Evolutionary conservation across 2,113 vertebrate species (phyloP).

Genomic region (Strix aluco): DNA sequence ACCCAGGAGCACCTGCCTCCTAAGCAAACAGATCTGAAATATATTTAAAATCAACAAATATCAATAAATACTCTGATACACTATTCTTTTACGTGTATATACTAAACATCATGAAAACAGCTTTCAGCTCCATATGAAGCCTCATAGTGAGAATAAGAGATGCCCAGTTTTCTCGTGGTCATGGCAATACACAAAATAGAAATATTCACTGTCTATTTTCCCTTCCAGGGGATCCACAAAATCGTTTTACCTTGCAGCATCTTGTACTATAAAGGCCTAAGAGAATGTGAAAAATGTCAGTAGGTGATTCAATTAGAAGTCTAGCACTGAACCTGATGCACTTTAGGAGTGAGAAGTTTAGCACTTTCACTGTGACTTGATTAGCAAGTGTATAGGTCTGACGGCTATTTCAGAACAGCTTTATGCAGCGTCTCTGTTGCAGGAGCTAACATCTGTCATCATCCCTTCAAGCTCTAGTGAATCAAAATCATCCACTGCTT

Average conservation of each 20-base stretch:
- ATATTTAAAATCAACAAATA: not conserved
- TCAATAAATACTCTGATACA: not conserved
- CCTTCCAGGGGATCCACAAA: not conserved
- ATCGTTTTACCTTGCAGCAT: not conserved
- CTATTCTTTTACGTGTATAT: not conserved
- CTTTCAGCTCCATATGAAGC: not conserved
- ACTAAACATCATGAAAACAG: not conserved
- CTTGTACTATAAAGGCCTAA: not conserved
- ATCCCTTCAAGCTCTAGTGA: not conserved
- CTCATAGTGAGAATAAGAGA: not conserved
- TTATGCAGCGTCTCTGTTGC: not conserved
- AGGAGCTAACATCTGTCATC: not conserved
- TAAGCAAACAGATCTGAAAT: not conserved
- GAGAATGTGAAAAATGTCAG: slow-evolving; percentile 4
- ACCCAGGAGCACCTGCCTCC: not conserved
- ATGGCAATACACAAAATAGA: not conserved
- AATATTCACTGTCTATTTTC: not conserved
- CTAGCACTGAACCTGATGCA: slow-evolving; percentile 19
- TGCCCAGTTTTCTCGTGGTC: not conserved
- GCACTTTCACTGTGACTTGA: not conserved
- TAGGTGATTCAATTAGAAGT: slow-evolving; percentile 5
- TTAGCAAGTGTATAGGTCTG: not conserved
- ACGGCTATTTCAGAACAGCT: not conserved
- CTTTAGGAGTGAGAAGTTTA: not conserved
- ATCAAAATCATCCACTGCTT: not conserved